These are phyloP conservation scores for Synchiropus splendidus DNA, from an alignment of 2,113 vertebrate species.

Conservation along the genomic window DNA sequence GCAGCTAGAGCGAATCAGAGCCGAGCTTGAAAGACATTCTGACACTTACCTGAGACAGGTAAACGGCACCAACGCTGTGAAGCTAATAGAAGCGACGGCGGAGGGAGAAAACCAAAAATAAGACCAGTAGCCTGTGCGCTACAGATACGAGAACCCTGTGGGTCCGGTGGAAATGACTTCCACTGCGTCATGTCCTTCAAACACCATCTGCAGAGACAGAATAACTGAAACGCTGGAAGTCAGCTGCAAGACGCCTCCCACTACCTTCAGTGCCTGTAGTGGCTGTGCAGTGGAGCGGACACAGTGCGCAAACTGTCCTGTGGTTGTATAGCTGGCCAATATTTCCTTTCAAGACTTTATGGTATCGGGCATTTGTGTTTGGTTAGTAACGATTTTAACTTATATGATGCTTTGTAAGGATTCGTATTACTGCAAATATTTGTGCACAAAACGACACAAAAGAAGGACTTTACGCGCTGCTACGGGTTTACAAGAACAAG, in stretches of 20 bases:
- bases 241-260: constrained; percentile 15
- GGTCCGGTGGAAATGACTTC: constrained; percentile 26
- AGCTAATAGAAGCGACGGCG: constrained; percentile 76
- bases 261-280: constrained; percentile 18
- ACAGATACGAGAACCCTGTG: constrained; percentile 23
- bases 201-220: constrained; percentile 24
- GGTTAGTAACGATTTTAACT: constrained; percentile 62
- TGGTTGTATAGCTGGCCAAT: constrained; percentile 47
- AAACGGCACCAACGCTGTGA: constrained; percentile 72
- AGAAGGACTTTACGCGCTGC: constrained; percentile 54
- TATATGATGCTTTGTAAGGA: constrained; percentile 62
- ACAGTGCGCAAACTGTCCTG: constrained; percentile 22
- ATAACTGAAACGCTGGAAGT: constrained; percentile 20
- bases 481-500: constrained; percentile 60
- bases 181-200: constrained; percentile 17
- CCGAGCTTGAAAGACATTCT: constrained; percentile 72
- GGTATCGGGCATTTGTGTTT: constrained; percentile 48
- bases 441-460: constrained; percentile 22
- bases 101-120: constrained; percentile 59
- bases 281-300: constrained; percentile 21
- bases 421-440: constrained; percentile 34
- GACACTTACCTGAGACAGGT: constrained; percentile 78
- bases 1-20: constrained; percentile 71
- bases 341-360: constrained; percentile 37
- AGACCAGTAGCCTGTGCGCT: constrained; percentile 56